A percentile compares a stretch with the other conserved stretches of the same genome.
phyloP scores from a whole-genome alignment of 2,113 vertebrate species.

The Baryphthengus martii region DNA sequence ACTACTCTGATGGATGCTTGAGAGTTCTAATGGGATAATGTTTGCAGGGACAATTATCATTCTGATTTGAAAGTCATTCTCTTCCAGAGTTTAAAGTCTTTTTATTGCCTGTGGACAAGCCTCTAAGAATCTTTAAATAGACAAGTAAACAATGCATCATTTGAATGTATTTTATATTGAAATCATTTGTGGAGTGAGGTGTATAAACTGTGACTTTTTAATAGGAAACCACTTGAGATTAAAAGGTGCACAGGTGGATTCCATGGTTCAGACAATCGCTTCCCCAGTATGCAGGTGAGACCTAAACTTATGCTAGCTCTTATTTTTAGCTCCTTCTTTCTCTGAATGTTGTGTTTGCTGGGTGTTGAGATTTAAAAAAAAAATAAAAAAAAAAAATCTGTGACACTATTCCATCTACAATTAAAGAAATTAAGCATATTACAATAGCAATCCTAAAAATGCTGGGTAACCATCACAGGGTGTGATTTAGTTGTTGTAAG shows the following conservation, averaged over 20 bases:
- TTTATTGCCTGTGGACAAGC: background rate
- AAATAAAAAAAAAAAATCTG: too few species aligned
- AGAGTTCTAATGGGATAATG: background rate
- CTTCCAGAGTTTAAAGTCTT: background rate
- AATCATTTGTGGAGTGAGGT: background rate
- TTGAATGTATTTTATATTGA: background rate
- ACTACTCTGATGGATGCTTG: background rate
- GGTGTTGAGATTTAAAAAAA: background rate
- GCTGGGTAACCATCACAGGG: background rate
- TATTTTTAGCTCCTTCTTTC: background rate
- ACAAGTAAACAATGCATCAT: background rate
- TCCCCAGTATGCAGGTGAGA: conserved; percentile 92
- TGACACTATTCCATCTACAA: background rate
- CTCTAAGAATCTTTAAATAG: background rate
- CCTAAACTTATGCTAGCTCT: background rate
- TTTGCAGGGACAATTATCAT: background rate
- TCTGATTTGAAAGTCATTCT: background rate
- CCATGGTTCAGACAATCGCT: conserved; percentile 94
- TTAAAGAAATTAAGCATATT: background rate
- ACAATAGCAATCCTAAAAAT: too few species aligned
- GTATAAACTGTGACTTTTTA: conserved; percentile 27
- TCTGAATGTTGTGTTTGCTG: background rate
- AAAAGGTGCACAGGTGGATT: conserved; percentile 88
- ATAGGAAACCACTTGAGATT: conserved; percentile 72
- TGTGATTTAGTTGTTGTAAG: rapidly evolving